Percentiles rank a stretch among this genome's conserved stretches.
These are phyloP conservation scores for Trissolcus japonicus DNA, from an alignment of 2,888 invertebrate species.

Conservation along the genomic window DNA sequence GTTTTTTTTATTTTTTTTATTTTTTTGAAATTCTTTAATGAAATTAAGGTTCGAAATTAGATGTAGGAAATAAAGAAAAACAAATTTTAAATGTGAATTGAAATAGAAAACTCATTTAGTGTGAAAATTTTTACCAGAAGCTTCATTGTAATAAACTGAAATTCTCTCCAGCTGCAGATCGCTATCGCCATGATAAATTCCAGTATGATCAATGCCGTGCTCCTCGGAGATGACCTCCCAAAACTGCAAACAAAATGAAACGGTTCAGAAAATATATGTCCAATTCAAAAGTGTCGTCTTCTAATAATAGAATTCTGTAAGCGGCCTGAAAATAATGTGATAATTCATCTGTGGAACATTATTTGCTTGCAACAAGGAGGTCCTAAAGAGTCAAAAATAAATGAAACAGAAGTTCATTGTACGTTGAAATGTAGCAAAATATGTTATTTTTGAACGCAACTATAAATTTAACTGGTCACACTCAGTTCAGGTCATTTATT, in stretches of 20 bases:
- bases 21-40: slow-evolving; percentile 54
- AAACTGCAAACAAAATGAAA: slow-evolving; percentile 80
- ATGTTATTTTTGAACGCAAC: slow-evolving; percentile 47
- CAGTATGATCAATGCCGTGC: slow-evolving; percentile 83
- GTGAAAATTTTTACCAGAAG: slow-evolving; percentile 72
- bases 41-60: not conserved
- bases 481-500: slow-evolving; percentile 27
- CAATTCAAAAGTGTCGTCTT: not conserved
- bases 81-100: not conserved
- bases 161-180: slow-evolving; percentile 82
- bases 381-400: slow-evolving; percentile 32
- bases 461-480: slow-evolving; percentile 49
- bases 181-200: slow-evolving; percentile 81
- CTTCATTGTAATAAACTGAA: slow-evolving; percentile 82
- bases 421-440: slow-evolving; percentile 35
- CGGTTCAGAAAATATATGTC: not conserved
- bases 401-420: slow-evolving; percentile 51
- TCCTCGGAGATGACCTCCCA: slow-evolving; percentile 98
- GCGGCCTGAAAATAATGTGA: slow-evolving; percentile 25
- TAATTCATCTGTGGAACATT: slow-evolving; percentile 23
- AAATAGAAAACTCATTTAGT: not conserved
- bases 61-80: slow-evolving; percentile 3
- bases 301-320: not conserved
- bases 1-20: slow-evolving; percentile 34
- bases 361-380: slow-evolving; percentile 2